These are phyloP conservation scores for Myodes glareolus DNA, from an alignment of 2,113 vertebrate species.

Conservation along the genomic window DNA sequence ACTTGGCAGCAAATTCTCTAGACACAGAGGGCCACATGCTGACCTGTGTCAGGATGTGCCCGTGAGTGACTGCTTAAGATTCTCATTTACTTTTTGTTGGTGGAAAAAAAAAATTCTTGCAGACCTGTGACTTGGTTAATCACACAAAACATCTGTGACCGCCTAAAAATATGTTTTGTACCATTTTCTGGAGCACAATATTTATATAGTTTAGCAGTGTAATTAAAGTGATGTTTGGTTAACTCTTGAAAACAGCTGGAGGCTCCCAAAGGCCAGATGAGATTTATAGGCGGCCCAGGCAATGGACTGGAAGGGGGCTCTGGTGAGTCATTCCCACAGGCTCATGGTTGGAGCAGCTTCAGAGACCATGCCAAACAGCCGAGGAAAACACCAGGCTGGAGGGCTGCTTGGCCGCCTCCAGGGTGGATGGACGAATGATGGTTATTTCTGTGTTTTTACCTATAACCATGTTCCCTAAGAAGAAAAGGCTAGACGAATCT, in stretches of 20 bases:
- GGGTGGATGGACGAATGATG: not conserved
- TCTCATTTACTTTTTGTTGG: conserved; percentile 18
- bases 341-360: not conserved
- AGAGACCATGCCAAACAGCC: not conserved
- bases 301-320: not conserved
- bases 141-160: conserved; percentile 71
- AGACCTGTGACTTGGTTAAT: conserved; percentile 72
- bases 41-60: accelerated
- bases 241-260: conserved; percentile 74
- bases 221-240: conserved; percentile 77
- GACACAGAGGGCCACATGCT: not conserved
- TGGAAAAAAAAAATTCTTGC: not conserved
- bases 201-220: conserved; percentile 72
- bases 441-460: not conserved
- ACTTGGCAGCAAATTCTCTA: not conserved
- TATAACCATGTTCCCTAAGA: not conserved
- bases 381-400: not conserved
- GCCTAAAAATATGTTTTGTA: conserved; percentile 79
- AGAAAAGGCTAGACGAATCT: not conserved
- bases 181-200: conserved; percentile 74
- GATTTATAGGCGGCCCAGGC: conserved; percentile 10
- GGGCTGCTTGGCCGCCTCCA: not conserved
- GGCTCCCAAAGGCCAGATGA: conserved; percentile 47
- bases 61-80: not conserved
- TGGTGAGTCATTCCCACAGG: not conserved